These are phyloP conservation scores for Sinocyclocheilus anophthalmus DNA, from an alignment of 2,113 vertebrate species.

Conservation along the genomic window DNA sequence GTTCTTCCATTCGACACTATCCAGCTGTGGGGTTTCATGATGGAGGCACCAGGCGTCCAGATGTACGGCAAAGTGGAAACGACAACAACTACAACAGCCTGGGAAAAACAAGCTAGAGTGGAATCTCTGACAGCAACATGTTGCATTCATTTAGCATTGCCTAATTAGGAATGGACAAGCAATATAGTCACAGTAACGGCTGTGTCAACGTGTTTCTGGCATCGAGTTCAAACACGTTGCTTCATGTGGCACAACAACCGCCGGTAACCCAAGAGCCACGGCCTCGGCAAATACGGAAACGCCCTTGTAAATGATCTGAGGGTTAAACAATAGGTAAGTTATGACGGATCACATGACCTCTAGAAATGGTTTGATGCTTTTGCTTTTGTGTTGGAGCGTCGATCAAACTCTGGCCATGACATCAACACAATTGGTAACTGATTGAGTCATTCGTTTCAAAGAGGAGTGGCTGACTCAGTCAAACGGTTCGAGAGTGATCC, in stretches of 20 bases:
- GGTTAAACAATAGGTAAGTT: slow-evolving; percentile 8
- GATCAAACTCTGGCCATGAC: background rate
- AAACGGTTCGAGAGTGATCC: no score
- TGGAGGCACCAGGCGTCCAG: slow-evolving; percentile 22
- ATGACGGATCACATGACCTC: background rate
- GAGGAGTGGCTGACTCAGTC: background rate
- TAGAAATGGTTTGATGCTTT: background rate
- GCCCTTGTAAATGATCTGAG: slow-evolving; percentile 24
- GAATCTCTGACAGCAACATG: slow-evolving; percentile 1
- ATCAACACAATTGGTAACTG: background rate
- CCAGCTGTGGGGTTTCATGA: slow-evolving; percentile 28
- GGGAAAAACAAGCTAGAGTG: slow-evolving; percentile 15
- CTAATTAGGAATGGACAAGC: background rate
- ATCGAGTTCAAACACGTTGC: background rate
- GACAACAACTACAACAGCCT: slow-evolving; percentile 9
- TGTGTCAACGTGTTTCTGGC: background rate
- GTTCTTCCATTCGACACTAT: background rate
- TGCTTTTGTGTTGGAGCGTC: background rate
- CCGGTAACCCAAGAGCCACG: background rate
- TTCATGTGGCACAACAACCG: background rate
- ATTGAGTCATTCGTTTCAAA: background rate
- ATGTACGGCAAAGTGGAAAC: slow-evolving; percentile 20
- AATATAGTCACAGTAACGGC: background rate
- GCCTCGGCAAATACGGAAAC: background rate
- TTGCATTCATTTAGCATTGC: slow-evolving; percentile 7